Base-by-base conservation (phyloP, 2,113 vertebrate genomes). In the Neodon shergylaensis region DNA sequence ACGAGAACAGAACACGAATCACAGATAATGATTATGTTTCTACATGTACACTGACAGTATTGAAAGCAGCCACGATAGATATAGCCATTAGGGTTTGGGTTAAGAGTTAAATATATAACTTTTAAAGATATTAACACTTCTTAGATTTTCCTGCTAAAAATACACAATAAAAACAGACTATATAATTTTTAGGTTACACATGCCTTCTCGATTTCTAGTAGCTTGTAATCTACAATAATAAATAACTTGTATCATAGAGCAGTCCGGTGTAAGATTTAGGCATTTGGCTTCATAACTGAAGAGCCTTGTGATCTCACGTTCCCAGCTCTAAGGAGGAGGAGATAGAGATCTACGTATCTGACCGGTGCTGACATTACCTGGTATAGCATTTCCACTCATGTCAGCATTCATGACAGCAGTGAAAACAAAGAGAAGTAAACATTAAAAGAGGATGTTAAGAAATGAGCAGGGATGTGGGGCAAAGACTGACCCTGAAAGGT, bases 321-420 rank as follows among this genome's bases (percentile, higher is more conserved):
- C 78, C 52, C 42, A 81, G 87, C 86, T 92, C 44, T 85, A 91
- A 85, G 72, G 63, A 92, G 95, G 97, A 76, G 42, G 28, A 95
- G 81, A 90, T 81, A 94, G 89, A 49, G 90, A 88, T 66, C 89
- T 93, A 82, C 76, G 61, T 86, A 93, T 97, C 95, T 98, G 95
- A 82, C 68, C 84, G 91, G 65, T 98, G 98, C 98, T 98, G 98
- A 98, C 98, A 98, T 98, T 98, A 98, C 98, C 98, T 98, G 98
- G 98, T 97, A 98, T 83, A 98, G 98, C 97, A 98, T 98, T 98
- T 97, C 98, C 98, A 98, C 97, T 98, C 98, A 98, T 98, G 98
- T 98, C 98, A 98, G 98, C 98, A 97, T 96, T 98, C 98, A 98
- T 98, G 98, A 98, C 95, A 98, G 98, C 98, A 98, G 97, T 98